A percentile compares a stretch with the other conserved stretches of the same genome.
These are phyloP conservation scores for Pempheris klunzingeri DNA, from an alignment of 2,797 vertebrate genomes.

Conservation along the genomic window DNA sequence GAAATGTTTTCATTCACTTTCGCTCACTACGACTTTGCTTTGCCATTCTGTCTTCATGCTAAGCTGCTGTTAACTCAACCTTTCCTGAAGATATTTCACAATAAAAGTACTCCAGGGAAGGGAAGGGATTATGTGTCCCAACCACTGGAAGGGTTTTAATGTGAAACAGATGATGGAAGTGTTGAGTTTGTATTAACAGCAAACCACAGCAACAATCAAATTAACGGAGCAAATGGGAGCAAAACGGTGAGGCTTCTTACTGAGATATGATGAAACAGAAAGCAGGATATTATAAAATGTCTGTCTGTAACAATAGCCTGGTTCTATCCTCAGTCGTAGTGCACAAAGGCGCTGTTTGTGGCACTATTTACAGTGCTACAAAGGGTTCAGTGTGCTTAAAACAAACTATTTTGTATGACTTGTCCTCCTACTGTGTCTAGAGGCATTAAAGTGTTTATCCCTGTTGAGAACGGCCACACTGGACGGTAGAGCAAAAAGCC, in stretches of 20 bases:
- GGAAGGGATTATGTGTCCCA: constrained; percentile 45
- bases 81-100: constrained; percentile 52
- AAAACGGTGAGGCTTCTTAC: constrained; percentile 2
- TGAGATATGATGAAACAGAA: constrained; percentile 26
- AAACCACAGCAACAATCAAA: constrained; percentile 38
- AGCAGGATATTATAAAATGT: constrained; percentile 14
- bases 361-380: not conserved
- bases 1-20: constrained; percentile 21
- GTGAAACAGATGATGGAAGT: constrained; percentile 62
- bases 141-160: constrained; percentile 52
- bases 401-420: constrained; percentile 5
- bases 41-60: constrained; percentile 23
- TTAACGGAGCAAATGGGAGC: constrained; percentile 18
- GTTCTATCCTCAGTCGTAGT: not conserved
- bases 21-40: constrained; percentile 23
- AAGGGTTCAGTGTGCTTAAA: not conserved
- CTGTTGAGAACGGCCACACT: not conserved
- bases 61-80: constrained; percentile 34
- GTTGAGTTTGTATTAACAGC: constrained; percentile 46
- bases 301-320: constrained; percentile 11
- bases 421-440: not conserved
- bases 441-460: not conserved
- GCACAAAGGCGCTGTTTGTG: not conserved
- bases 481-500: not conserved
- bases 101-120: constrained; percentile 48